Conservation (phyloP, 2,797 vertebrate genomes). For the Rallus crepitans region DNA sequence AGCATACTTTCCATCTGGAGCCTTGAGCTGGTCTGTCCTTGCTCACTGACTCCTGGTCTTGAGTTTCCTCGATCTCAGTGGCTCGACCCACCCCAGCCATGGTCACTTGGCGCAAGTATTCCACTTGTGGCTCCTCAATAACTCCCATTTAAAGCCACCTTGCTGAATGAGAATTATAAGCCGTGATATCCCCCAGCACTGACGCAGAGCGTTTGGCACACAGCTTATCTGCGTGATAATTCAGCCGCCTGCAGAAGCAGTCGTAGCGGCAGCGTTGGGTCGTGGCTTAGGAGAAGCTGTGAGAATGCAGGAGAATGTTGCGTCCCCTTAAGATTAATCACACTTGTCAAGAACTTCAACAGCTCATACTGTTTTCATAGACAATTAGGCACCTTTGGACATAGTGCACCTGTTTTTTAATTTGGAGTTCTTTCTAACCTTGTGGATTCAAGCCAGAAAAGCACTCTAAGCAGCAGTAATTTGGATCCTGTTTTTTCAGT, state of each 20-base stretch:
- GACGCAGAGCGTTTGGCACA: not conserved
- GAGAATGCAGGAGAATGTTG: not conserved
- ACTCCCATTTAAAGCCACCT: not conserved
- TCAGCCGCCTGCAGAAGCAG: not conserved
- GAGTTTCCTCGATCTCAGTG: not conserved
- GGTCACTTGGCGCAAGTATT: not conserved
- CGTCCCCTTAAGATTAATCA: slow-evolving; percentile 39
- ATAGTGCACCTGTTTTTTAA: slow-evolving; percentile 58
- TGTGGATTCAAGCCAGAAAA: slow-evolving; percentile 62
- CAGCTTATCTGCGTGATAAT: slow-evolving; percentile 28
- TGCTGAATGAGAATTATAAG: slow-evolving; percentile 22
- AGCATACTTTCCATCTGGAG: not conserved
- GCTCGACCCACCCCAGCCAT: not conserved
- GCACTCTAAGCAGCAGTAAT: not conserved
- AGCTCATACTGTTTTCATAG: slow-evolving; percentile 45
- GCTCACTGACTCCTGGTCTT: not conserved
- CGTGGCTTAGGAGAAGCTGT: slow-evolving; percentile 24
- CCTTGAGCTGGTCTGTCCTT: not conserved
- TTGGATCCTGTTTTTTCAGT: slow-evolving; percentile 9
- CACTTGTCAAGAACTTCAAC: slow-evolving; percentile 51
- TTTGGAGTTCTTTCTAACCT: slow-evolving; percentile 27
- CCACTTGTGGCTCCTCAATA: slow-evolving; percentile 6
- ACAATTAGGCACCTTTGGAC: slow-evolving; percentile 66
- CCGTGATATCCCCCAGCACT: not conserved
- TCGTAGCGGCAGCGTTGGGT: not conserved